phyloP scores from a whole-genome alignment of 2,113 vertebrate species.

The Odobenus rosmarus region DNA sequence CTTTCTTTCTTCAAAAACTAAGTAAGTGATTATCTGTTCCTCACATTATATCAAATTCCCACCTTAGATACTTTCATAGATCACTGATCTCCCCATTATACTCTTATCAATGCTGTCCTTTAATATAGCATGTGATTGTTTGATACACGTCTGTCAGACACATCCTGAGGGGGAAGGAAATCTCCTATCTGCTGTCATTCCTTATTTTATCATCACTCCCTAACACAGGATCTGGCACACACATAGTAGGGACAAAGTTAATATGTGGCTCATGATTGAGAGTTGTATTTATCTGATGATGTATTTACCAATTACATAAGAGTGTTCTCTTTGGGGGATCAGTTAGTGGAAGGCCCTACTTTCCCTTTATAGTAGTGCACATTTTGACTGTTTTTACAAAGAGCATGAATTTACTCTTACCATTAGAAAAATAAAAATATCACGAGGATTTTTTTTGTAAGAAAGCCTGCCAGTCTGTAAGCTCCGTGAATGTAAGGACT shows the following conservation, averaged over 20 bases:
- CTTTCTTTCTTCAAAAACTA: neutral
- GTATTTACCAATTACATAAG: neutral
- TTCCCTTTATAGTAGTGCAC: accelerated
- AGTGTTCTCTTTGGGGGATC: neutral
- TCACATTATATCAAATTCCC: neutral
- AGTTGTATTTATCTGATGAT: neutral
- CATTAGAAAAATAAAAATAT: neutral
- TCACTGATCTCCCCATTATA: accelerated
- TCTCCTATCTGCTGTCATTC: accelerated
- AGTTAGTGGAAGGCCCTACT: neutral
- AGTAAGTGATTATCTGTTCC: neutral
- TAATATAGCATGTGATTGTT: too few relatives aligned
- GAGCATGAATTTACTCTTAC: neutral
- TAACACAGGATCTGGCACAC: accelerated
- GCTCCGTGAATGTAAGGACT: neutral
- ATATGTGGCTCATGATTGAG: neutral
- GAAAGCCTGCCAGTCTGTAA: neutral
- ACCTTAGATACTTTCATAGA: accelerated
- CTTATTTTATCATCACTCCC: neutral
- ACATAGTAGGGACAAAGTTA: neutral
- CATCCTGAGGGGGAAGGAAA: too few relatives aligned
- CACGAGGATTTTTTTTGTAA: neutral
- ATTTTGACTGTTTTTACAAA: neutral
- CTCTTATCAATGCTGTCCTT: neutral
- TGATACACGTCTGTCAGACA: neutral